Percentiles rank a stretch among this genome's conserved stretches.
Conservation (phyloP, 1,140 invertebrate genomes). For the Panonychus citri region DNA sequence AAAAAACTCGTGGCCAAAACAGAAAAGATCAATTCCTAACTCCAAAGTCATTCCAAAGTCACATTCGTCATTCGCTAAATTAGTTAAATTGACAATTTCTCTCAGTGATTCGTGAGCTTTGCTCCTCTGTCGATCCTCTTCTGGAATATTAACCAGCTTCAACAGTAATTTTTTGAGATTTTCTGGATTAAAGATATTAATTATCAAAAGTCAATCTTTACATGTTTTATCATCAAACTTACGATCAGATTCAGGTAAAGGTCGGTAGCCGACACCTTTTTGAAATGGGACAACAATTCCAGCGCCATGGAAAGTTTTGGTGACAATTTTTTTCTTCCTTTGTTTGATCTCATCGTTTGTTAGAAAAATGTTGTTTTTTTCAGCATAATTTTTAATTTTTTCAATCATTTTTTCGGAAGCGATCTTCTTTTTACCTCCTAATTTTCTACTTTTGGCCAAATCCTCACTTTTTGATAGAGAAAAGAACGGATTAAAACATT, state of each 20-base stretch:
- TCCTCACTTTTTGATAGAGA: too few species aligned
- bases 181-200: background rate
- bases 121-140: background rate
- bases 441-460: constrained; percentile 7
- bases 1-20: constrained; percentile 39
- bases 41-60: constrained; percentile 79
- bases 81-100: constrained; percentile 48
- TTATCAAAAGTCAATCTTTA: too few species aligned
- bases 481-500: too few species aligned
- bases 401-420: too few species aligned
- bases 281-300: constrained; percentile 72
- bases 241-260: constrained; percentile 39
- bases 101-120: constrained; percentile 28
- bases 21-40: constrained; percentile 59
- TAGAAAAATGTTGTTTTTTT: background rate
- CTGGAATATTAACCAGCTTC: background rate
- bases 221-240: too few species aligned
- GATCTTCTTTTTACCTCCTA: background rate
- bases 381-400: background rate
- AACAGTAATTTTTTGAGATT: background rate
- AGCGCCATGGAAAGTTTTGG: constrained; percentile 54
- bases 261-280: constrained; percentile 51
- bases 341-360: constrained; percentile 24
- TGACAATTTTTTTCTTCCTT: constrained; percentile 40
- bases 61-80: constrained; percentile 74